Percentiles rank a stretch among this genome's conserved stretches.
These are phyloP conservation scores for Agrilus cyanescens DNA, from an alignment of 2,888 invertebrate genomes.

Conservation along the genomic window DNA sequence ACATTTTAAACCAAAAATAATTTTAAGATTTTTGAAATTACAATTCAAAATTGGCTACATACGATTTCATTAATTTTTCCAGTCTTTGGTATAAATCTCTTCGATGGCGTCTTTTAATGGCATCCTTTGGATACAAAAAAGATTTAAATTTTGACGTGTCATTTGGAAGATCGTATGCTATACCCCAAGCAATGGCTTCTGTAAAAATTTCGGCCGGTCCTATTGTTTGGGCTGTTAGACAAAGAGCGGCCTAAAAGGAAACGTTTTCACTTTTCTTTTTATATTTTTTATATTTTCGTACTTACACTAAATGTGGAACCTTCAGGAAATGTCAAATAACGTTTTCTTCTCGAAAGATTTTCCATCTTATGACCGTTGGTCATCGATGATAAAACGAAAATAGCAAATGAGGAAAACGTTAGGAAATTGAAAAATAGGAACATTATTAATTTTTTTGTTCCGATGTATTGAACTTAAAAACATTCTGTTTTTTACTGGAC, in stretches of 20 bases:
- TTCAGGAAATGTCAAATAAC: slow-evolving; percentile 59
- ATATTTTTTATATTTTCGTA: slow-evolving; percentile 30
- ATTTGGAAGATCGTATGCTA: slow-evolving; percentile 65
- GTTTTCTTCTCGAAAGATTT: slow-evolving; percentile 43
- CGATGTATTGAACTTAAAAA: no score
- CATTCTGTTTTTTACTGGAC: no score
- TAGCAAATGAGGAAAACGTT: slow-evolving; percentile 3
- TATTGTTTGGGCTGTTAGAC: slow-evolving; percentile 43
- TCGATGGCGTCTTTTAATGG: slow-evolving; percentile 48
- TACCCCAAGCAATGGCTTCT: slow-evolving; percentile 59
- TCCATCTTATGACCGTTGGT: slow-evolving; percentile 18
- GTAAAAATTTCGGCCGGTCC: slow-evolving; percentile 47
- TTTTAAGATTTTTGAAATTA: background rate
- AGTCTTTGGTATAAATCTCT: slow-evolving; percentile 57
- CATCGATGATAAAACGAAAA: slow-evolving; percentile 7
- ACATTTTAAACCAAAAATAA: slow-evolving; percentile 1
- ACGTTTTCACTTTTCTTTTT: no score
- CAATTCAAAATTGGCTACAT: slow-evolving; percentile 23
- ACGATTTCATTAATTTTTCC: slow-evolving; percentile 59
- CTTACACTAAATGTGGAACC: slow-evolving; percentile 31
- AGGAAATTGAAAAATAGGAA: slow-evolving; percentile 1
- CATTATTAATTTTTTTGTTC: slow-evolving; percentile 1
- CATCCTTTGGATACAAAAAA: slow-evolving; percentile 29
- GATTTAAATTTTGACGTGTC: slow-evolving; percentile 32
- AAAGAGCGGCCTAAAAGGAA: slow-evolving; percentile 41